These are phyloP conservation scores for Xenopus laevis DNA, from an alignment of 2,113 vertebrate species.

Conservation along the genomic window DNA sequence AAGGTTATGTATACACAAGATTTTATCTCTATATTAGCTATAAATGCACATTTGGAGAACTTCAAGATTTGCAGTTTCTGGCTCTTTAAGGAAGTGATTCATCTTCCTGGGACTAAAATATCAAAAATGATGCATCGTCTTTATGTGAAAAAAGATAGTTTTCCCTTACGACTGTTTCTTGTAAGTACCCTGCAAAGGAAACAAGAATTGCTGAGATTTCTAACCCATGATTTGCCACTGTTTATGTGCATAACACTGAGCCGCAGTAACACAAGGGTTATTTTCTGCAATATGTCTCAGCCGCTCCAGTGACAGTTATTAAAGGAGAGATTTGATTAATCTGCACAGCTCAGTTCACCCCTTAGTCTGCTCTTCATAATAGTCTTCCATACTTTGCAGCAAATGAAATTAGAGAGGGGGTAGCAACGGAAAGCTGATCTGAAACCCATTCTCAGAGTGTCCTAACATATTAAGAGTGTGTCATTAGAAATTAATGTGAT, in stretches of 20 bases:
- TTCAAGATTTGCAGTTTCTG: too few species aligned
- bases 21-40: too few species aligned
- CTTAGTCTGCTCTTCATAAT: constrained; percentile 33
- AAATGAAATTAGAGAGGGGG: constrained; percentile 35
- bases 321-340: constrained; percentile 33
- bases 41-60: too few species aligned
- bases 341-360: constrained; percentile 30
- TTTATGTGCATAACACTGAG: neutral
- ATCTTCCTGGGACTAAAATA: too few species aligned
- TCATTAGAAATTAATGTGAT: constrained; percentile 42
- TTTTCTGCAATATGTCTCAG: constrained; percentile 28
- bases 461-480: constrained; percentile 38
- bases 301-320: constrained; percentile 31
- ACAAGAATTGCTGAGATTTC: neutral
- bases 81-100: too few species aligned
- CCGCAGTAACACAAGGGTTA: constrained; percentile 20
- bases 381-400: constrained; percentile 35
- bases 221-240: neutral
- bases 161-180: too few species aligned
- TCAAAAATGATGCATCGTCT: too few species aligned
- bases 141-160: too few species aligned
- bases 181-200: too few species aligned
- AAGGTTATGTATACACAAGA: too few species aligned
- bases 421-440: constrained; percentile 32
- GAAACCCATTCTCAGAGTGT: constrained; percentile 43